A percentile compares a stretch with the other conserved stretches of the same genome.
Evolutionary conservation across 2,113 vertebrate genomes (phyloP).

Genomic region (Serinus canaria): DNA sequence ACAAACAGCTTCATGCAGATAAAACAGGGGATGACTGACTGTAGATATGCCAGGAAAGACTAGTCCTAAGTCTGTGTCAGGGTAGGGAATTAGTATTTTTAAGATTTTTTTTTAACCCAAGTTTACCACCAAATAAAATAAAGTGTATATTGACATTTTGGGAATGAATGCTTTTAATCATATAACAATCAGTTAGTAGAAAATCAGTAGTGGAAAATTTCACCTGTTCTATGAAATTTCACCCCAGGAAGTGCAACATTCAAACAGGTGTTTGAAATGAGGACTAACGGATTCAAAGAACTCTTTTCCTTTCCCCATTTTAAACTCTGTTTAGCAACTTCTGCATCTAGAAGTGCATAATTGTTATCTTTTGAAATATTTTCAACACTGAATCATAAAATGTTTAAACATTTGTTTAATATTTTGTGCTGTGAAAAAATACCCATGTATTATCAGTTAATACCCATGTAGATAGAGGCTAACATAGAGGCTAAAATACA

Average conservation of each 20-base stretch:
- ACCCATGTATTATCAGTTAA: no score
- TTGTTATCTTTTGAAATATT: neutral
- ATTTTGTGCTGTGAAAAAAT: neutral
- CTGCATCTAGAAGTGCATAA: neutral
- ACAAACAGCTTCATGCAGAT: neutral
- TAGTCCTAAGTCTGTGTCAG: neutral
- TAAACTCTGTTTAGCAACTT: neutral
- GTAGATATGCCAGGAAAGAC: neutral
- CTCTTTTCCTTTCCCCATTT: neutral
- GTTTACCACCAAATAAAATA: neutral
- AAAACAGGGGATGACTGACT: accelerated
- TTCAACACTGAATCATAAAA: neutral
- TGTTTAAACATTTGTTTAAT: neutral
- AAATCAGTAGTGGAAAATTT: neutral
- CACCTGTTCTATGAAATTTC: neutral
- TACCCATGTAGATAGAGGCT: neutral
- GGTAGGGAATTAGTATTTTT: neutral
- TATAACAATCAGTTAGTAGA: neutral
- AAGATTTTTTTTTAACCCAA: neutral
- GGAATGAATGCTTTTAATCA: neutral
- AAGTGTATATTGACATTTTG: neutral
- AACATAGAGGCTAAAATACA: neutral
- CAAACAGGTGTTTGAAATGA: neutral
- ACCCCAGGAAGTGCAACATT: neutral
- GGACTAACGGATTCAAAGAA: neutral